A percentile compares a stretch with the other conserved stretches of the same genome.
Evolutionary conservation across 2,797 vertebrate genomes (phyloP).

Genomic region (Centropyge bicolor): DNA sequence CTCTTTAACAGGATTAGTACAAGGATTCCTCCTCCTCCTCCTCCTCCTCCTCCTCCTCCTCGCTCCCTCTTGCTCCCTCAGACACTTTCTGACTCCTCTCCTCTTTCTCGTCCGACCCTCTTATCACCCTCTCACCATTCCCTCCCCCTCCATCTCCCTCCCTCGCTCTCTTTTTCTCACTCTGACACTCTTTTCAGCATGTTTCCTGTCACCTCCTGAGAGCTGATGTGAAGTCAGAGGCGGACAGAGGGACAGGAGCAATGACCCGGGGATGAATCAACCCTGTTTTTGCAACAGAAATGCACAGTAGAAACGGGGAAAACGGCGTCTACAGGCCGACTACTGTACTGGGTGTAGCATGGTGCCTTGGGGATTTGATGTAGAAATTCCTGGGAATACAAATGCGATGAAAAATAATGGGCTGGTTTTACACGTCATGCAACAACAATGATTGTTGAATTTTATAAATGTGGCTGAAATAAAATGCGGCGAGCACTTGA

Average conservation of each 20-base stretch:
- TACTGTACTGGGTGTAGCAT: not conserved
- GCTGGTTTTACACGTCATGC: too few relatives aligned
- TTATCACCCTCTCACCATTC: constrained; percentile 44
- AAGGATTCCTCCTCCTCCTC: constrained; percentile 42
- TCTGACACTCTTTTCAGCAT: constrained; percentile 62
- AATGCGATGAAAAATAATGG: not conserved
- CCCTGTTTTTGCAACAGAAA: constrained; percentile 28
- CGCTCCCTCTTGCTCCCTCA: constrained; percentile 21
- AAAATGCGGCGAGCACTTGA: too few relatives aligned
- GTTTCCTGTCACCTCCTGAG: constrained; percentile 51
- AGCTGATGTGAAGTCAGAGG: constrained; percentile 48
- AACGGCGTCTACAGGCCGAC: not conserved
- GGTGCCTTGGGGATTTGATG: not conserved
- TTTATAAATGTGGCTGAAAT: too few relatives aligned
- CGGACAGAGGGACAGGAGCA: constrained; percentile 35
- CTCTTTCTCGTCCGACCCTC: constrained; percentile 15
- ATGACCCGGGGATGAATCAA: constrained; percentile 37
- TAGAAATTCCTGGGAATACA: constrained; percentile 1
- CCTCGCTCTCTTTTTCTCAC: constrained; percentile 2
- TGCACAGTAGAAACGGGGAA: constrained; percentile 2
- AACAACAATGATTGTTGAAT: too few relatives aligned
- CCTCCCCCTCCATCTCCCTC: not conserved
- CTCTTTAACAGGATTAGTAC: constrained; percentile 65
- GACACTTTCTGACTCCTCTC: constrained; percentile 23
- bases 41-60: not conserved